These are phyloP conservation scores for Burhinus bistriatus DNA, from an alignment of 2,113 vertebrate genomes.

Conservation along the genomic window DNA sequence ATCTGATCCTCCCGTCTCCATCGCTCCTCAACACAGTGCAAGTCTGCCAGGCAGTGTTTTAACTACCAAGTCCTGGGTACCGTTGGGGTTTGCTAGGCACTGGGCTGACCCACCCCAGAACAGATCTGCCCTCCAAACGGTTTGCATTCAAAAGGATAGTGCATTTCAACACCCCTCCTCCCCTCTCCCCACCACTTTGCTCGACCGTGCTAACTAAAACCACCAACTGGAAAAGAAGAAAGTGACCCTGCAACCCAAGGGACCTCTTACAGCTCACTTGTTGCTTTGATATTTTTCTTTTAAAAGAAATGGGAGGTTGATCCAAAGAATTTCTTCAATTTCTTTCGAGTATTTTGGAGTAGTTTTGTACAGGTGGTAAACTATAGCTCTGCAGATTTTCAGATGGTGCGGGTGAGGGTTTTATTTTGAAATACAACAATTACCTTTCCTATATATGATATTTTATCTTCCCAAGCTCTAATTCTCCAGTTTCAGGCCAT, in stretches of 20 bases:
- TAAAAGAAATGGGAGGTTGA: background rate
- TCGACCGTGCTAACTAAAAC: background rate
- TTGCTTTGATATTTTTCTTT: background rate
- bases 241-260: background rate
- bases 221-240: background rate
- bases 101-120: background rate
- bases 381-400: background rate
- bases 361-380: background rate
- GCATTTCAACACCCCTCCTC: background rate
- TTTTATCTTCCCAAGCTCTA: background rate
- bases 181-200: background rate
- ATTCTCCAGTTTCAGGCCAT: background rate
- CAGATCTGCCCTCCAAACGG: background rate
- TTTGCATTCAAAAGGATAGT: background rate
- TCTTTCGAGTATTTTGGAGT: background rate
- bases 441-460: background rate
- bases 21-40: background rate
- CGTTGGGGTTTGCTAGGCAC: background rate
- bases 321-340: background rate
- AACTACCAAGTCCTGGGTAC: background rate
- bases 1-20: background rate
- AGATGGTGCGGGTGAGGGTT: background rate
- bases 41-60: background rate
- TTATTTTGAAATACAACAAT: background rate
- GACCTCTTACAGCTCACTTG: background rate